Conservation (phyloP, 2,113 vertebrate genomes). For the Mionectes macconnelli region DNA sequence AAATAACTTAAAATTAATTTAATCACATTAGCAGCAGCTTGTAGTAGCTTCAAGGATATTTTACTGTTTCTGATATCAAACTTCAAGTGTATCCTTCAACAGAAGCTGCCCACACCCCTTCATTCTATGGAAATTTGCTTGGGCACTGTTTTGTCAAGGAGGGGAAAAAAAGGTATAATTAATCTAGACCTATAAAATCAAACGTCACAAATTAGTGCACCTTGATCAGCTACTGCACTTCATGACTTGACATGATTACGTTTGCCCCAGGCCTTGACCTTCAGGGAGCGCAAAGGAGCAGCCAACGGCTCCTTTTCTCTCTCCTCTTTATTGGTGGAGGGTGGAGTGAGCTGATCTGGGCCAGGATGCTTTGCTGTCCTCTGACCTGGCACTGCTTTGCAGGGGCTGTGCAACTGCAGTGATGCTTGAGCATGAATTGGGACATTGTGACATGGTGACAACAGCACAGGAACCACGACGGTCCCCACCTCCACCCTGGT, state of each 20-base stretch:
- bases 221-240: not conserved
- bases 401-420: not conserved
- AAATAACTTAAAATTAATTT: not conserved
- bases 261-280: not conserved
- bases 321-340: not conserved
- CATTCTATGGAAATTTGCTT: not conserved
- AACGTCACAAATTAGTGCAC: not conserved
- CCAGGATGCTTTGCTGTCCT: not conserved
- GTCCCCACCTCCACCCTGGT: not conserved
- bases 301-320: not conserved
- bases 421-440: not conserved
- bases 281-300: not conserved
- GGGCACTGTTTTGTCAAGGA: not conserved
- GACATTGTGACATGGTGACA: not conserved
- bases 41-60: not conserved
- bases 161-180: not conserved
- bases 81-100: not conserved
- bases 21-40: not conserved
- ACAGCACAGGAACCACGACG: not conserved
- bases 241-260: not conserved
- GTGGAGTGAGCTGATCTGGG: not conserved
- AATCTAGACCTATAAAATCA: not conserved
- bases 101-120: not conserved
- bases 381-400: not conserved
- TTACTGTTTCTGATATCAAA: not conserved